phyloP scores from a whole-genome alignment of 2,888 invertebrate genomes.

The Pyrrhia umbra region DNA sequence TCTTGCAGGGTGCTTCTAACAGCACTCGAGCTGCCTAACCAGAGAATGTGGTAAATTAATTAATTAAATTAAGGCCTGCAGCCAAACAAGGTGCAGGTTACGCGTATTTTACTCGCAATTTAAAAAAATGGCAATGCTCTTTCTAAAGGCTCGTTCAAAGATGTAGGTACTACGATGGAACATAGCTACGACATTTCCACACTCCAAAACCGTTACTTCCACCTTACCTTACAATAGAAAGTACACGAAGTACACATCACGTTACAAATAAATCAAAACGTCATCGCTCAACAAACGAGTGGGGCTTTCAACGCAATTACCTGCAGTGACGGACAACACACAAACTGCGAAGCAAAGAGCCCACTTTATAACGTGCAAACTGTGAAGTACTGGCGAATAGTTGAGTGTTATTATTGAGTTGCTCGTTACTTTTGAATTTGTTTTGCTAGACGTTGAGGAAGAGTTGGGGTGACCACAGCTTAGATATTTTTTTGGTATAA shows the following conservation, averaged over 20 bases:
- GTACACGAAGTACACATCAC: slow-evolving; percentile 63
- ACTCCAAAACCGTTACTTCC: slow-evolving; percentile 17
- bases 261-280: slow-evolving; percentile 65
- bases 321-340: slow-evolving; percentile 50
- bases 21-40: too few species aligned
- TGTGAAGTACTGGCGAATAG: slow-evolving; percentile 40
- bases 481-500: too few species aligned
- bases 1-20: too few species aligned
- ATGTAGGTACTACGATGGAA: background rate
- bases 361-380: slow-evolving; percentile 59
- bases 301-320: slow-evolving; percentile 65
- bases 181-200: slow-evolving; percentile 22
- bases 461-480: background rate
- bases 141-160: too few species aligned
- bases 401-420: slow-evolving; percentile 50
- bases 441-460: slow-evolving; percentile 29
- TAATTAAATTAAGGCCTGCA: too few species aligned
- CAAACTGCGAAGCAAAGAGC: slow-evolving; percentile 50
- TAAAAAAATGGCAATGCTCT: too few species aligned
- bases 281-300: slow-evolving; percentile 62
- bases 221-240: slow-evolving; percentile 49
- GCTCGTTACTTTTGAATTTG: slow-evolving; percentile 37
- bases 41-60: too few species aligned
- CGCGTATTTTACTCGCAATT: slow-evolving; percentile 37
- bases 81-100: slow-evolving; percentile 1